Evolutionary conservation across 2,888 invertebrate genomes (phyloP).

Genomic region (Polymixis lichenea): DNA sequence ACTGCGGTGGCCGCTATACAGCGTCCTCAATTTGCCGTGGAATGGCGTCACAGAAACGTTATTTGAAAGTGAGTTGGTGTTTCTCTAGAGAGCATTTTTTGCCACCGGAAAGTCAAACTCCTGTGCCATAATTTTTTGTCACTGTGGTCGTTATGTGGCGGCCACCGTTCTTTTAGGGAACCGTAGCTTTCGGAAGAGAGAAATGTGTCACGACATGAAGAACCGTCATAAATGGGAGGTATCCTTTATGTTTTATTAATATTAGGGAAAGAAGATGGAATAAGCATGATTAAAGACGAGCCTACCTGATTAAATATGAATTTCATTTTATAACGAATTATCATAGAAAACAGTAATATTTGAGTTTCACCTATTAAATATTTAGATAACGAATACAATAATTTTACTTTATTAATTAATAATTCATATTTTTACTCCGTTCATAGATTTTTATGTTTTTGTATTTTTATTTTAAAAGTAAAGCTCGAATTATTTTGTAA

Average conservation of each 20-base stretch:
- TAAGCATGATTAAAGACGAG: slow-evolving; percentile 34
- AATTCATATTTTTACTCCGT: slow-evolving; percentile 21
- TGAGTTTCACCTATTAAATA: slow-evolving; percentile 44
- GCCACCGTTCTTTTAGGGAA: neutral
- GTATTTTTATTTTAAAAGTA: slow-evolving; percentile 29
- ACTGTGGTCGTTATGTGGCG: neutral
- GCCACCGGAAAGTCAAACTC: neutral
- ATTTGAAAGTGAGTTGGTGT: neutral
- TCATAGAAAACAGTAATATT: slow-evolving; percentile 30
- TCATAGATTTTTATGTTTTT: slow-evolving; percentile 37
- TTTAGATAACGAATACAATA: slow-evolving; percentile 53
- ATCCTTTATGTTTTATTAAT: slow-evolving; percentile 4
- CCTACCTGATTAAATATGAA: neutral
- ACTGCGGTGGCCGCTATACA: neutral
- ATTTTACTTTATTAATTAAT: slow-evolving; percentile 16
- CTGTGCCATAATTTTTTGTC: neutral
- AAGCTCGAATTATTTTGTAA: slow-evolving; percentile 57
- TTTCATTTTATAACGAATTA: neutral
- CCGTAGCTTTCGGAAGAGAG: slow-evolving; percentile 37
- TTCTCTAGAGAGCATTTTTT: neutral
- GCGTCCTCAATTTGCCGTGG: neutral
- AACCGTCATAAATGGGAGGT: slow-evolving; percentile 26
- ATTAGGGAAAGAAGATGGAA: neutral
- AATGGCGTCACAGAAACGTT: neutral
- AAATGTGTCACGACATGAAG: slow-evolving; percentile 25